Base-by-base conservation (phyloP, 2,888 invertebrate species). In the Phymatocera aterrima region DNA sequence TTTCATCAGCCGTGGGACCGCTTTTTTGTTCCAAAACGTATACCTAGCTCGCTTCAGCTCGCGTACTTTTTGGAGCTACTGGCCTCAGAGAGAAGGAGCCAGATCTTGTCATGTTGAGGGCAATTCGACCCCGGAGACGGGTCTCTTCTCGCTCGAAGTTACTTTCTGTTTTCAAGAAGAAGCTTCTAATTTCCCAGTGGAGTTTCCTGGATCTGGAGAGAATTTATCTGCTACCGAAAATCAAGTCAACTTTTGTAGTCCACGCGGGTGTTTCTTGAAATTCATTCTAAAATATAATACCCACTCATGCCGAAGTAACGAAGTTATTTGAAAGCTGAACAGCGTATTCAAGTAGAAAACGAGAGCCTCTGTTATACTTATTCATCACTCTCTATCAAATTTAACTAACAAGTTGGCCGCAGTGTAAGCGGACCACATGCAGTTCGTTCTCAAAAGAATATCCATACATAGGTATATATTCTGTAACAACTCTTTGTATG, bases 101-200 rank as follows among this genome's bases (percentile, higher is more conserved):
- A 72, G 51, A 72, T 75, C 75, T 54, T 48, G 75, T 57, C 54
- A 21, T 60, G 75, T 75, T 40, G 75, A 60, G 57, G 57, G 75
- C 57, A 57, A 75, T 75, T 75, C 75, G 75, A 75, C 75, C 75
- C 75, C 54, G 37, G 75, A 75, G 75, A 75, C 75, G 75, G 57
- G 54, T 75, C 15, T 75, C 75, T 75, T 57, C 75, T 34, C 60
- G 24, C 46, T 31, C n/a, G 60, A 75, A 75, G 75, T 60, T 57
- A 75, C 75, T 75, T 75, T 75, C 40, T 75, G 75, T 75, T 75
- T 75, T 57, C 60, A 54, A 75, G 75, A 54, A 75, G 75, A 57
- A 75, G 75, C 75, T 60, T 75, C 60, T 75, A 75, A 75, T 75
- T 75, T 75, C 75, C 75, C 75, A 75, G 60, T 37, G 40, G 75